A percentile compares a stretch with the other conserved stretches of the same genome.
Evolutionary conservation across 92 coral and sea anemone genomes (phyloP).

Genomic region (Ricordea florida): DNA sequence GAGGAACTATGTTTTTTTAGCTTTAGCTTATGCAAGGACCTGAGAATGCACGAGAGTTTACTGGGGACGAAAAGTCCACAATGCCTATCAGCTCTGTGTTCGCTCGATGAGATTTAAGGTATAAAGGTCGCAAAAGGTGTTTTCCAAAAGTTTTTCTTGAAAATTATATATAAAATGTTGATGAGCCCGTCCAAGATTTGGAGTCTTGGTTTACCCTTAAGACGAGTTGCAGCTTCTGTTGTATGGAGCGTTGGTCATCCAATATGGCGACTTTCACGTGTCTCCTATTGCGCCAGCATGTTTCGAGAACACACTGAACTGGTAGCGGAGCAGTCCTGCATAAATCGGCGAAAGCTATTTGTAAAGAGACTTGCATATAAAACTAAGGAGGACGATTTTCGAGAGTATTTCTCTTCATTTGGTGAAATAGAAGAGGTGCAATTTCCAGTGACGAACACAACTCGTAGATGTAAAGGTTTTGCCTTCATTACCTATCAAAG

Average conservation of each 20-base stretch:
- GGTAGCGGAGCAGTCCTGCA: no score
- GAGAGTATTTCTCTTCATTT: slow-evolving; percentile 34
- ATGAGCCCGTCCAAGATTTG: no score
- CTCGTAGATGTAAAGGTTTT: slow-evolving; percentile 28
- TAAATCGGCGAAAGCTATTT: background rate
- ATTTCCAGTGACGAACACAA: slow-evolving; percentile 3
- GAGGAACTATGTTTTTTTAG: no score
- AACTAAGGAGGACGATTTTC: slow-evolving; percentile 13
- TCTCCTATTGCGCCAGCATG: background rate
- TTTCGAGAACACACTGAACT: no score
- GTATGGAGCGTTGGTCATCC: background rate
- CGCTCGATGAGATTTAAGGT: no score
- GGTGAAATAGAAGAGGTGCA: slow-evolving; percentile 20
- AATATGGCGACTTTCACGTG: background rate
- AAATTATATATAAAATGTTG: no score
- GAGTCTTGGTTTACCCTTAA: background rate
- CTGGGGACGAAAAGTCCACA: no score
- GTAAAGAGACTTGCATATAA: slow-evolving; percentile 17
- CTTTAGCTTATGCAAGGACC: no score
- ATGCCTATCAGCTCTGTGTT: no score
- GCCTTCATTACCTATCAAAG: slow-evolving; percentile 56
- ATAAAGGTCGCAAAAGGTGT: no score
- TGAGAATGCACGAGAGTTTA: no score
- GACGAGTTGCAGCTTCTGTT: background rate
- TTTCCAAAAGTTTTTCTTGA: no score